Percentiles rank a stretch among this genome's conserved stretches.
phyloP scores from a whole-genome alignment of 2,113 vertebrate genomes.

The Hypomesus transpacificus region DNA sequence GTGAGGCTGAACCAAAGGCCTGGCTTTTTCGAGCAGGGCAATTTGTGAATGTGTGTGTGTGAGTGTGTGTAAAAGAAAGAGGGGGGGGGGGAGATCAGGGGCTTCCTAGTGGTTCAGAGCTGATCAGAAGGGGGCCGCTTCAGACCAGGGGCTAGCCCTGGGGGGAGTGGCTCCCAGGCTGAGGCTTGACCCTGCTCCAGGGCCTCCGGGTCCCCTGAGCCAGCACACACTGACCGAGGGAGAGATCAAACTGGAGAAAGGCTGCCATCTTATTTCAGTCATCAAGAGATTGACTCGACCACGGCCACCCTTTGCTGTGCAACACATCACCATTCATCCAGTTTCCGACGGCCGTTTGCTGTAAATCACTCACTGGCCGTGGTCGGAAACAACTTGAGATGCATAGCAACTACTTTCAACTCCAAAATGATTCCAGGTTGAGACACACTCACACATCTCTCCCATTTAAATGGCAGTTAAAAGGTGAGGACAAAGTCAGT shows the following conservation, averaged over 20 bases:
- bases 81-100: slow-evolving; percentile 7
- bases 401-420: too few relatives aligned
- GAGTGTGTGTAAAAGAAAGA: slow-evolving; percentile 20
- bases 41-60: slow-evolving; percentile 13
- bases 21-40: slow-evolving; percentile 37
- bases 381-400: too few relatives aligned
- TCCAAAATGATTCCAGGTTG: too few relatives aligned
- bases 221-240: neutral
- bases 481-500: slow-evolving; percentile 45
- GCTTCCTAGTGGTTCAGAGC: slow-evolving; percentile 16
- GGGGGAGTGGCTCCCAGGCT: slow-evolving; percentile 35
- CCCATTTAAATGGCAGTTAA: slow-evolving; percentile 24
- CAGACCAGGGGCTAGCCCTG: slow-evolving; percentile 42
- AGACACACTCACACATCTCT: slow-evolving; percentile 2
- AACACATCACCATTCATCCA: neutral
- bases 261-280: neutral
- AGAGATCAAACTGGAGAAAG: too few relatives aligned
- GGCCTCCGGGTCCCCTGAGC: slow-evolving; percentile 35
- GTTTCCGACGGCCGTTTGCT: neutral
- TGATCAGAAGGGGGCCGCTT: slow-evolving; percentile 47
- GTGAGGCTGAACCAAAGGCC: slow-evolving; percentile 48
- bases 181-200: slow-evolving; percentile 26
- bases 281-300: neutral
- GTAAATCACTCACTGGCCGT: too few relatives aligned
- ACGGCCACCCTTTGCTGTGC: too few relatives aligned